phyloP scores from a whole-genome alignment of 2,888 invertebrate species.

The Hirtodrosophila duncani region DNA sequence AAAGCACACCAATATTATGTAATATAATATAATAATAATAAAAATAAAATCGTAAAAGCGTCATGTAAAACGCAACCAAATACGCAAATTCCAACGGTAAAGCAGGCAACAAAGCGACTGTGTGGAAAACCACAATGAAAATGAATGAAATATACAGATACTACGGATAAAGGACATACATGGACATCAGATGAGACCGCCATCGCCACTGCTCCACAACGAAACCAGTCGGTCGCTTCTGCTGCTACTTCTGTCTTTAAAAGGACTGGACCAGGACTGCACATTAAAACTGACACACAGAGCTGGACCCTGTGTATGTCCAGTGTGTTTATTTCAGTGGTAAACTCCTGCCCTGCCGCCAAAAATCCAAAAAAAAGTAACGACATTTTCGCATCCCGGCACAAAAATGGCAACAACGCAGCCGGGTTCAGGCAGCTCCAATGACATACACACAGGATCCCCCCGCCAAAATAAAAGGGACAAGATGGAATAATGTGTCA shows the following conservation, averaged over 20 bases:
- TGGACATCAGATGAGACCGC: no score
- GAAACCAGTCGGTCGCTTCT: no score
- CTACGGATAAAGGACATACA: conserved; percentile 21
- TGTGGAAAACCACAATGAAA: conserved; percentile 57
- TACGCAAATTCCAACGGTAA: conserved; percentile 39
- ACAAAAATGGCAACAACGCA: conserved; percentile 51
- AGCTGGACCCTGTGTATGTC: conserved; percentile 7
- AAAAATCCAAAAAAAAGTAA: conserved; percentile 39
- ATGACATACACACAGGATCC: conserved; percentile 12
- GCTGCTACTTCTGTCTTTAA: conserved; percentile 14
- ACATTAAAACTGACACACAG: conserved; percentile 33
- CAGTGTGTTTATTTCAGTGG: neutral
- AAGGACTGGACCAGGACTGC: conserved; percentile 26
- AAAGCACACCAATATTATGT: conserved; percentile 4
- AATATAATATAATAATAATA: conserved; percentile 24
- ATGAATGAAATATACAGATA: conserved; percentile 48
- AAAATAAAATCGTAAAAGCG: conserved; percentile 43
- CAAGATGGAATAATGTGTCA: no score
- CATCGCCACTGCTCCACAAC: conserved; percentile 6
- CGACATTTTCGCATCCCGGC: conserved; percentile 38
- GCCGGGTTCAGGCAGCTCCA: conserved; percentile 17
- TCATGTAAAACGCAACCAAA: conserved; percentile 49
- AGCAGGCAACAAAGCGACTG: conserved; percentile 26
- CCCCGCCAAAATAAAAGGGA: no score
- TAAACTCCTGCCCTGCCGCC: no score